Evolutionary conservation across 2,797 vertebrate species (phyloP).

Genomic region (Protonibea diacanthus): DNA sequence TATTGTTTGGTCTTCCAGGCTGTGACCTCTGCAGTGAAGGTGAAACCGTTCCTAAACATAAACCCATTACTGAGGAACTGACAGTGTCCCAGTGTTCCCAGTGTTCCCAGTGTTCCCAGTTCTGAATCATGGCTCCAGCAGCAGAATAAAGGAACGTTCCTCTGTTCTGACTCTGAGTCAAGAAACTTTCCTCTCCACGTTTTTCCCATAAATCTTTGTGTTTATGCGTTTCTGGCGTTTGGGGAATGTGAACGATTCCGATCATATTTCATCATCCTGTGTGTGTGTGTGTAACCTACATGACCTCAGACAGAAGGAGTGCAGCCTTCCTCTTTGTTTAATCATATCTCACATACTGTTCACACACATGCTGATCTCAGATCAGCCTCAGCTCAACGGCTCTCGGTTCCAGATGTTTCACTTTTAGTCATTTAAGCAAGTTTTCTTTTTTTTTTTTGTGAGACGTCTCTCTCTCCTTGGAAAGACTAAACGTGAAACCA

Average conservation of each 20-base stretch:
- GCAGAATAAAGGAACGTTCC: not conserved
- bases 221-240: slow-evolving; percentile 42
- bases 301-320: slow-evolving; percentile 9
- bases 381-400: slow-evolving; percentile 1
- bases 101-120: not conserved
- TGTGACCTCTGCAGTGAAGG: slow-evolving; percentile 13
- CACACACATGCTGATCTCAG: not conserved
- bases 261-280: slow-evolving; percentile 55
- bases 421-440: not conserved
- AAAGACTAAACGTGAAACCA: not conserved
- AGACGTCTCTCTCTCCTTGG: not conserved
- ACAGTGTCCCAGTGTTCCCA: not conserved
- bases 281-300: not conserved
- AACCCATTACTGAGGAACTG: not conserved
- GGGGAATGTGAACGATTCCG: slow-evolving; percentile 62
- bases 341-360: not conserved
- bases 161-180: slow-evolving; percentile 9
- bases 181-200: slow-evolving; percentile 22
- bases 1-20: not conserved
- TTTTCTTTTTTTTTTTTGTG: not conserved
- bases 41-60: not conserved
- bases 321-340: not conserved
- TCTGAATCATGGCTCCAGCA: not conserved
- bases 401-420: slow-evolving; percentile 1
- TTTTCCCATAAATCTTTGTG: slow-evolving; percentile 51